A percentile compares a stretch with the other conserved stretches of the same genome.
Evolutionary conservation across 2,888 invertebrate genomes (phyloP).

Genomic region (Camponotus fellah): DNA sequence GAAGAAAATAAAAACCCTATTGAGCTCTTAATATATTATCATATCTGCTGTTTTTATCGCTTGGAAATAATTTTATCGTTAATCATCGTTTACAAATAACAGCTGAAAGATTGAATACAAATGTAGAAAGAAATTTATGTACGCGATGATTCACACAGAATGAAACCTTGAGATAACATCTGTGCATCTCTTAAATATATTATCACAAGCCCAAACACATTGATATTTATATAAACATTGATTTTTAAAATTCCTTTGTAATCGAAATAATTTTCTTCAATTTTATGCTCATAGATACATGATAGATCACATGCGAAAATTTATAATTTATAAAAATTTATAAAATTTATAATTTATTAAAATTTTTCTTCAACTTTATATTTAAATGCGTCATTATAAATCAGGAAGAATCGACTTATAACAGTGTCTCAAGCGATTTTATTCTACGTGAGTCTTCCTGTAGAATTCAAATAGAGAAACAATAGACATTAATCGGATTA

Average conservation of each 20-base stretch:
- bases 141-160: conserved; percentile 7
- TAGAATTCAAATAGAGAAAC: conserved; percentile 12
- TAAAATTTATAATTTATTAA: too few species aligned
- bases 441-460: not conserved
- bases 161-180: not conserved
- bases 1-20: not conserved
- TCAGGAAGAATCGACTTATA: not conserved
- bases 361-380: not conserved
- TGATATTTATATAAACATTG: not conserved
- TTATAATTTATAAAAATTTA: too few species aligned
- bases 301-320: not conserved
- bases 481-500: conserved; percentile 30
- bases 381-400: not conserved
- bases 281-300: not conserved
- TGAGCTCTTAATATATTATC: not conserved
- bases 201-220: not conserved
- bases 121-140: not conserved
- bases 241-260: not conserved
- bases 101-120: not conserved
- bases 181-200: not conserved
- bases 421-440: not conserved
- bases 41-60: not conserved
- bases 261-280: not conserved
- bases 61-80: not conserved
- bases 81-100: not conserved